Evolutionary conservation across 2,113 vertebrate species (phyloP).

Genomic region (Albula glossodonta): DNA sequence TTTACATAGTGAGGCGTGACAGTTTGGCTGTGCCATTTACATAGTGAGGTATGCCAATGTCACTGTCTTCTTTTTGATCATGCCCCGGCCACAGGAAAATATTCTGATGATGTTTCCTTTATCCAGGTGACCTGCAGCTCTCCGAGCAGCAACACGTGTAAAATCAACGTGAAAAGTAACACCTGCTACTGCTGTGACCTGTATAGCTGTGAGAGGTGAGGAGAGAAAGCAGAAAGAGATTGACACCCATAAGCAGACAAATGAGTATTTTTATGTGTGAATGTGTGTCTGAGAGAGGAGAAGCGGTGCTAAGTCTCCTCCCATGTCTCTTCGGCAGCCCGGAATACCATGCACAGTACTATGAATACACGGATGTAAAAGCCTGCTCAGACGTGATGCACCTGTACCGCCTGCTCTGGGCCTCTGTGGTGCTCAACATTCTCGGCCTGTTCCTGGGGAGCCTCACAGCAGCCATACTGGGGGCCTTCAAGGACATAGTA

Average conservation of each 20-base stretch:
- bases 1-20: no score
- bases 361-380: constrained; percentile 80
- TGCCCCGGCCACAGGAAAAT: neutral
- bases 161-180: constrained; percentile 81
- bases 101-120: constrained; percentile 29
- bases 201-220: constrained; percentile 86
- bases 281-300: neutral
- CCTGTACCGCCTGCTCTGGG: constrained; percentile 87
- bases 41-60: no score
- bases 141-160: constrained; percentile 67
- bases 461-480: constrained; percentile 84
- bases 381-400: constrained; percentile 86
- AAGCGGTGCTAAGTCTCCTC: neutral
- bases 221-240: neutral
- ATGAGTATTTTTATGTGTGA: neutral
- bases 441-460: constrained; percentile 84
- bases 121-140: constrained; percentile 81
- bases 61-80: neutral
- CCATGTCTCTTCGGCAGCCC: constrained; percentile 59
- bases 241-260: neutral
- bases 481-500: constrained; percentile 92
- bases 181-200: constrained; percentile 96
- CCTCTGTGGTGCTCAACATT: constrained; percentile 82
- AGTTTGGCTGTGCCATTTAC: no score
- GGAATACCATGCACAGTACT: constrained; percentile 74